Conservation (phyloP, 1,140 invertebrate genomes). For the Drosophila simulans region DNA sequence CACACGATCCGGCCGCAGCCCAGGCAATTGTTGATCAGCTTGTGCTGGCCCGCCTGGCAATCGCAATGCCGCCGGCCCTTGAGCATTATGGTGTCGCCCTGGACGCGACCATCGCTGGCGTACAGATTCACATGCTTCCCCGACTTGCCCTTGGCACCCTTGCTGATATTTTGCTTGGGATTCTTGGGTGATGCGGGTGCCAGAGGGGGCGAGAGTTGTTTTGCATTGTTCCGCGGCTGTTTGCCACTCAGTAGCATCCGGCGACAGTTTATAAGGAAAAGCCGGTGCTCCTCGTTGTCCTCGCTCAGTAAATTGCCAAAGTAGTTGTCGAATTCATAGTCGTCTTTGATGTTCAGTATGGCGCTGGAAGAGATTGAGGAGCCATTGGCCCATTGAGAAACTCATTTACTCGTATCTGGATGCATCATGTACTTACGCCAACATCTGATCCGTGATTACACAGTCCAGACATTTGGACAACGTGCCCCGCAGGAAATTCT, state of each 20-base stretch:
- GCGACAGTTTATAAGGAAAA: conserved; percentile 88
- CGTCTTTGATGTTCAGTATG: conserved; percentile 88
- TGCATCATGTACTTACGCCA: conserved; percentile 85
- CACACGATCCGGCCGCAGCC: conserved; percentile 98
- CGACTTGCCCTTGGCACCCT: conserved; percentile 87
- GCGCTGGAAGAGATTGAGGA: conserved; percentile 84
- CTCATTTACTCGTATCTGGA: neutral
- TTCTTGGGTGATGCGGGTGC: conserved; percentile 5
- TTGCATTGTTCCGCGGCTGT: conserved; percentile 75
- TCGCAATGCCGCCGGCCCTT: conserved; percentile 94
- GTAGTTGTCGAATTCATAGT: conserved; percentile 89
- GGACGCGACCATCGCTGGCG: conserved; percentile 88
- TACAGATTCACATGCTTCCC: conserved; percentile 91
- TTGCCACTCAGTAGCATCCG: conserved; percentile 85
- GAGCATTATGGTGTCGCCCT: conserved; percentile 87
- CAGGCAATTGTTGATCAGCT: conserved; percentile 96
- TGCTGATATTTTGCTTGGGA: neutral
- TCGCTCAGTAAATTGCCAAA: conserved; percentile 88
- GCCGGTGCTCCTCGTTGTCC: conserved; percentile 87
- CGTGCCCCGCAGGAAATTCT: conserved; percentile 75
- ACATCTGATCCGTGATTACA: conserved; percentile 88
- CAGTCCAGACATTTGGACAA: conserved; percentile 86
- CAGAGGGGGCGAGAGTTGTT: conserved; percentile 23
- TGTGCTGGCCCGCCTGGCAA: conserved; percentile 96
- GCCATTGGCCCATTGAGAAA: conserved; percentile 3